Percentiles rank a stretch among this genome's conserved stretches.
Conservation (phyloP, 2,888 invertebrate species). For the Drosophila fungiperda region DNA sequence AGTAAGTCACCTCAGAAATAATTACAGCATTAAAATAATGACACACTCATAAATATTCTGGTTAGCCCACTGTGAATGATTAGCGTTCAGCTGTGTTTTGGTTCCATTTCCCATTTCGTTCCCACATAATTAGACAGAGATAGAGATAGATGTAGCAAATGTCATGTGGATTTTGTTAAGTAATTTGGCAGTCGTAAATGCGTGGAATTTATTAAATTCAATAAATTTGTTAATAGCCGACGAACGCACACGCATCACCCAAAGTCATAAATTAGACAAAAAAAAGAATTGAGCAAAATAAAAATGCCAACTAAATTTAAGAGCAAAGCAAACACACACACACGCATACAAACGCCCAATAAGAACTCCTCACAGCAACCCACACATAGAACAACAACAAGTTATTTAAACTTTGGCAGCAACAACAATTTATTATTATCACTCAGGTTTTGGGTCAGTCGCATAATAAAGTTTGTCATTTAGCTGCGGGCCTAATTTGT, state of each 20-base stretch:
- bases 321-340: slow-evolving; percentile 32
- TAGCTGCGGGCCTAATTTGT: slow-evolving; percentile 56
- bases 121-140: slow-evolving; percentile 8
- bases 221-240: slow-evolving; percentile 37
- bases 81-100: slow-evolving; percentile 16
- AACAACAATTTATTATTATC: slow-evolving; percentile 25
- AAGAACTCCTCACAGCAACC: slow-evolving; percentile 40
- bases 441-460: slow-evolving; percentile 45
- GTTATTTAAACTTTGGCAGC: slow-evolving; percentile 24
- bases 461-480: slow-evolving; percentile 60
- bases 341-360: slow-evolving; percentile 19
- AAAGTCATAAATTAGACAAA: slow-evolving; percentile 61
- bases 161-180: slow-evolving; percentile 22
- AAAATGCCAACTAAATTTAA: slow-evolving; percentile 41
- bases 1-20: background rate
- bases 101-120: slow-evolving; percentile 1
- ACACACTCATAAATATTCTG: slow-evolving; percentile 11
- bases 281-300: slow-evolving; percentile 51
- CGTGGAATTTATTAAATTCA: slow-evolving; percentile 50
- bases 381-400: slow-evolving; percentile 35
- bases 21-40: background rate
- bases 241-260: slow-evolving; percentile 59
- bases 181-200: slow-evolving; percentile 35
- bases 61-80: slow-evolving; percentile 21
- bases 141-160: background rate